Conservation (phyloP, 2,888 invertebrate genomes). For the Tetanocera ferruginea region DNA sequence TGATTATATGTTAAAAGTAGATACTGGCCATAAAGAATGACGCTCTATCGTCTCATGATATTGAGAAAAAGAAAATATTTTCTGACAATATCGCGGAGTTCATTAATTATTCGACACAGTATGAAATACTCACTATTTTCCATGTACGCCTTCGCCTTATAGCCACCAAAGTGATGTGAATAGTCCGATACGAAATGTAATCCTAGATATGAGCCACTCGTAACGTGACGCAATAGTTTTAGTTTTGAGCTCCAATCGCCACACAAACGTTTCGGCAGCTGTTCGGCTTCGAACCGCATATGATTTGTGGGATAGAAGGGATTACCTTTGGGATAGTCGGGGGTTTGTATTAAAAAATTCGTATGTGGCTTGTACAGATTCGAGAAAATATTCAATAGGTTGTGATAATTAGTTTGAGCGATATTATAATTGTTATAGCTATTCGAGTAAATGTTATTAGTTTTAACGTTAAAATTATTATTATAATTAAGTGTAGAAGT, state of each 20-base stretch:
- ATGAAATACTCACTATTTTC: constrained; percentile 77
- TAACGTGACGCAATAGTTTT: constrained; percentile 79
- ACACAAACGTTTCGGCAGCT: constrained; percentile 74
- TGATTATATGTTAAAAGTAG: too few species aligned
- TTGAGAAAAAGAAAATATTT: too few species aligned
- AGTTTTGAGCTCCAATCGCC: constrained; percentile 86
- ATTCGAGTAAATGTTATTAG: constrained; percentile 49
- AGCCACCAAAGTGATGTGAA: constrained; percentile 82
- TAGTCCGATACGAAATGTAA: constrained; percentile 83
- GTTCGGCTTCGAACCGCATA: constrained; percentile 42
- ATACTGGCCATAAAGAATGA: too few species aligned
- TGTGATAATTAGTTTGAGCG: constrained; percentile 59
- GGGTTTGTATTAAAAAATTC: constrained; percentile 61
- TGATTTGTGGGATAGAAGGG: constrained; percentile 49
- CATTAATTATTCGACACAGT: too few species aligned
- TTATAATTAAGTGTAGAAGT: constrained; percentile 44
- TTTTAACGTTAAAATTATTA: constrained; percentile 38
- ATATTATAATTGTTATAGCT: constrained; percentile 56
- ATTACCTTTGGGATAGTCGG: constrained; percentile 61
- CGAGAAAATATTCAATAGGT: constrained; percentile 58
- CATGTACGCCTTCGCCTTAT: constrained; percentile 79
- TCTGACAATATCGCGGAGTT: too few species aligned
- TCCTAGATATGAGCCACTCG: constrained; percentile 74
- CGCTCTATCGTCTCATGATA: too few species aligned
- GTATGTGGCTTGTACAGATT: constrained; percentile 58